phyloP scores from a whole-genome alignment of 2,888 invertebrate genomes.

The Zhuqinia jingwanae region DNA sequence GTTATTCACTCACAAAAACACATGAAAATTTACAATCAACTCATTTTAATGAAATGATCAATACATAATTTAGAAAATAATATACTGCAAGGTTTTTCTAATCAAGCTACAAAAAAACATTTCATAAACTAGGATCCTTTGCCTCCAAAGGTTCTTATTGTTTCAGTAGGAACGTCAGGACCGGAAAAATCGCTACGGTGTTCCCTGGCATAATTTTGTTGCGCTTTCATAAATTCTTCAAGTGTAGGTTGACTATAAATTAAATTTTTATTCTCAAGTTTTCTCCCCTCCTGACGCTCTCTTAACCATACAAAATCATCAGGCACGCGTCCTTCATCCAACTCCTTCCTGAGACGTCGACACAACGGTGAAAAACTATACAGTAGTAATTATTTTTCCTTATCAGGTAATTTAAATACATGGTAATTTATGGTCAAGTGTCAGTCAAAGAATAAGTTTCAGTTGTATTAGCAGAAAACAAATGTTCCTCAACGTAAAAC shows the following conservation, averaged over 20 bases:
- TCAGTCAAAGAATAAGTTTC: no score
- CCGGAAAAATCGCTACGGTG: background rate
- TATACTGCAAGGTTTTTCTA: no score
- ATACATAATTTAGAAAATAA: no score
- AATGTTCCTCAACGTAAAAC: background rate
- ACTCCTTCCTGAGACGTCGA: background rate
- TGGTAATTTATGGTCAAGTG: no score
- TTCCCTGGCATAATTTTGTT: background rate
- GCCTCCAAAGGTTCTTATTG: background rate
- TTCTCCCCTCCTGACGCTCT: background rate
- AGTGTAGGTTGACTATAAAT: background rate
- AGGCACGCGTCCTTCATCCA: background rate
- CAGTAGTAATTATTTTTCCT: background rate
- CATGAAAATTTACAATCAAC: background rate
- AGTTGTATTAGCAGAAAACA: no score
- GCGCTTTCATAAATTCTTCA: background rate
- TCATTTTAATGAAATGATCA: background rate
- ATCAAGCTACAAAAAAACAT: background rate
- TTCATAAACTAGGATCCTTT: background rate
- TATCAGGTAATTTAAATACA: background rate
- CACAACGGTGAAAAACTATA: background rate
- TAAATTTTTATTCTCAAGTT: background rate
- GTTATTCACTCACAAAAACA: background rate
- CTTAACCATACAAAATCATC: background rate
- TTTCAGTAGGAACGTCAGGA: slow-evolving; percentile 16